Base-by-base conservation (phyloP, 1,140 invertebrate genomes). In the Pseudomyrmex concolor region DNA sequence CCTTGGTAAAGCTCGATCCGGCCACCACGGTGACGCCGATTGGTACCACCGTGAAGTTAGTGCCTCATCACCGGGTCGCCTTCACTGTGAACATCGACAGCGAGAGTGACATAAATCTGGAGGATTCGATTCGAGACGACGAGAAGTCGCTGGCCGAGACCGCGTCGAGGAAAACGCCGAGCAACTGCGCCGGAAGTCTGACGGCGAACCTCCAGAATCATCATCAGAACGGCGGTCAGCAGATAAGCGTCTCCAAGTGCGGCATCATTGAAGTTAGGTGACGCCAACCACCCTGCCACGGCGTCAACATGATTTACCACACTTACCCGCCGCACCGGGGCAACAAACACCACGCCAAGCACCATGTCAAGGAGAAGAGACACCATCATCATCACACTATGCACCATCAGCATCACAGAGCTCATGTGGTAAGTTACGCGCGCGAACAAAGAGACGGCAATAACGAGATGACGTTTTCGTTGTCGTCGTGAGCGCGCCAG, bases 11-110 rank as follows among this genome's bases (percentile, higher is more conserved):
- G 84, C 89, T 94, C 57, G 93, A 94, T 66, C 93, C 94, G 66
- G 93, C 93, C 10, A 94, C 94, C 13, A 94, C 94, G 67, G 93
- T 94, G 22, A 94, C 93, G 60, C 93, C 93, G 67, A 93, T 94
- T 54, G 92, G 91, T 2, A 86, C 91, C 0, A 91, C 80, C 70
- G 87, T 92, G 19, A 94, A 94, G 51, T 59, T 91, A 15, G 64
- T 93, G 19, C 83, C 89, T 0, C 80, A 85, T 60, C 92, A 91
- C 81, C 89, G 91, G 63, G 91, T 93, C 45, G 83, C 91, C 5
- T 89, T 92, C 54, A 88, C 89, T 22, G 89, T 90, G 9, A 90
- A 92, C 59, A 74, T 91, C 15, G 92, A 93, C 64, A 91, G 93
- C 59, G 91, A 92, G 34, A 91, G 89, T 63, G 91, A 93, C 43